phyloP scores from a whole-genome alignment of 35 echinoderm and acorn worm genomes.

The Amphiura filiformis region DNA sequence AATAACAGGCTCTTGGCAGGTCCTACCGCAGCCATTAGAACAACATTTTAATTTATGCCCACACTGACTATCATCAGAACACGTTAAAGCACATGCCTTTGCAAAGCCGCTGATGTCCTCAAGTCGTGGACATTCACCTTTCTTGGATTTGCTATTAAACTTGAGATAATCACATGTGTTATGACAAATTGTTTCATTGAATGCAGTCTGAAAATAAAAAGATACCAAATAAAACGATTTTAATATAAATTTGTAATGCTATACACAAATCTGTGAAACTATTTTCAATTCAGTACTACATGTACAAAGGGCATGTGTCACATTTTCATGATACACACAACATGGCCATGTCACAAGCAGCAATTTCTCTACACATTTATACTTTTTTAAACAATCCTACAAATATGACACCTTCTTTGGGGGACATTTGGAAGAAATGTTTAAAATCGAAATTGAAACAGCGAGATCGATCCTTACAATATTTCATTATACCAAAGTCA shows the following conservation, averaged over 20 bases:
- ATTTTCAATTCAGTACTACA: not conserved
- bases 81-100: slow-evolving; percentile 32
- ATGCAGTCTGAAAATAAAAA: not conserved
- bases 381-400: too few relatives aligned
- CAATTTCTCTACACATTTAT: not conserved
- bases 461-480: too few relatives aligned
- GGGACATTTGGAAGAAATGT: too few relatives aligned
- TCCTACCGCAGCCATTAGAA: slow-evolving; percentile 51
- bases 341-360: not conserved
- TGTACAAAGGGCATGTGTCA: not conserved
- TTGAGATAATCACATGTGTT: not conserved
- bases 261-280: not conserved
- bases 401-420: too few relatives aligned
- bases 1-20: slow-evolving; percentile 40
- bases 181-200: not conserved
- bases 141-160: not conserved
- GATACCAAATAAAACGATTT: not conserved
- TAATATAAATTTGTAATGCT: not conserved
- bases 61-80: slow-evolving; percentile 36
- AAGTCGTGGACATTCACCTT: slow-evolving; percentile 19
- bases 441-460: too few relatives aligned
- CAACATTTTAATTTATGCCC: slow-evolving; percentile 17
- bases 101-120: slow-evolving; percentile 29
- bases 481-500: too few relatives aligned
- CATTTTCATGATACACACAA: not conserved